phyloP scores from a whole-genome alignment of 2,888 invertebrate species.

The Elegia similella region DNA sequence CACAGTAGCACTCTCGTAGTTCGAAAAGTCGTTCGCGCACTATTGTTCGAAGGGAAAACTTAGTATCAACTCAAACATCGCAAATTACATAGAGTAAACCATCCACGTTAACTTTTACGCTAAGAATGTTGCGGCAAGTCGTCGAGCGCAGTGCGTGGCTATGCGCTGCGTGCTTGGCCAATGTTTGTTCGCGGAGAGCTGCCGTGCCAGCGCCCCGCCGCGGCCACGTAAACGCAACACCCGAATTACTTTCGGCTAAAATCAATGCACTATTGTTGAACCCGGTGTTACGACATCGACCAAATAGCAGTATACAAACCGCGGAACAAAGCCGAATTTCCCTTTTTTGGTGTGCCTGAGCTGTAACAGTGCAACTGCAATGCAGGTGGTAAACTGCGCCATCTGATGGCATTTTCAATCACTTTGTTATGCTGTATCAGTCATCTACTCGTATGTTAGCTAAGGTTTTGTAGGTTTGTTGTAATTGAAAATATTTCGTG shows the following conservation, averaged over 20 bases:
- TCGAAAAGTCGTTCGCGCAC: conserved; percentile 66
- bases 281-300: conserved; percentile 40
- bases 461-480: not conserved
- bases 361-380: conserved; percentile 19
- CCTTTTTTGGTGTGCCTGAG: conserved; percentile 15
- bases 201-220: conserved; percentile 48
- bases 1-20: conserved; percentile 60
- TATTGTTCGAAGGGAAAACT: conserved; percentile 54
- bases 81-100: conserved; percentile 81
- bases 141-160: conserved; percentile 59
- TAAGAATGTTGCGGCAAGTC: conserved; percentile 80
- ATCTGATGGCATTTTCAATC: conserved; percentile 24
- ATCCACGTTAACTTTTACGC: conserved; percentile 79
- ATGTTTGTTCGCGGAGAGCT: conserved; percentile 67
- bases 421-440: conserved; percentile 3
- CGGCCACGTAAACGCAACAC: conserved; percentile 48
- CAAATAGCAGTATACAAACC: conserved; percentile 16
- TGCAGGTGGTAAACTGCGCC: conserved; percentile 23
- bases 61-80: conserved; percentile 67
- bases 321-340: conserved; percentile 15
- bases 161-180: conserved; percentile 60
- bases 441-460: not conserved
- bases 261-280: conserved; percentile 40
- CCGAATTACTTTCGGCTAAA: conserved; percentile 28
- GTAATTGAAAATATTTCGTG: not conserved